A percentile compares a stretch with the other conserved stretches of the same genome.
Conservation (phyloP, 2,888 invertebrate species). For the Amorpha juglandis region DNA sequence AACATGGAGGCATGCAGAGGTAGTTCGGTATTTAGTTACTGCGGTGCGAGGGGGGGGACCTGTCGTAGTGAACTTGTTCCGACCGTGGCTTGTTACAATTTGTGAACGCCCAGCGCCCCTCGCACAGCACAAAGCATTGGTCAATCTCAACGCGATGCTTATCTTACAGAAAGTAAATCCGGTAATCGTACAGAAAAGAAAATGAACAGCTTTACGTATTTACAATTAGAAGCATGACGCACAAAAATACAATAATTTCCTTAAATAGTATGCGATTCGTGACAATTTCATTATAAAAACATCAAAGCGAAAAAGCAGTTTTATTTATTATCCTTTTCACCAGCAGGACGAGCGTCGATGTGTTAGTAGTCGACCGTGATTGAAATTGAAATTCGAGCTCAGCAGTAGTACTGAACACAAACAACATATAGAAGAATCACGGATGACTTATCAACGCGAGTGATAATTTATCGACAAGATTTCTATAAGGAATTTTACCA, state of each 20-base stretch:
- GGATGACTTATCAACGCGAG: slow-evolving; percentile 6
- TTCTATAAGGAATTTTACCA: neutral
- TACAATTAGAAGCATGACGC: slow-evolving; percentile 71
- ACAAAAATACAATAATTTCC: slow-evolving; percentile 58
- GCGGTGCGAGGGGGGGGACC: neutral
- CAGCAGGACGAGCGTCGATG: slow-evolving; percentile 35
- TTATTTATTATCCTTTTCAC: slow-evolving; percentile 54
- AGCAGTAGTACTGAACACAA: neutral
- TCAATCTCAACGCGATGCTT: slow-evolving; percentile 21
- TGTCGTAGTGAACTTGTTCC: neutral
- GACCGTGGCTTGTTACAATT: slow-evolving; percentile 7
- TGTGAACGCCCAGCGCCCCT: neutral
- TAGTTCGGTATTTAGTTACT: slow-evolving; percentile 67
- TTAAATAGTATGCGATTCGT: slow-evolving; percentile 46
- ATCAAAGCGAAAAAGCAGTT: slow-evolving; percentile 57
- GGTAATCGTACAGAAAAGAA: slow-evolving; percentile 33
- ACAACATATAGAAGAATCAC: neutral
- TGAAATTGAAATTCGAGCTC: neutral
- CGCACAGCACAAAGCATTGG: slow-evolving; percentile 10
- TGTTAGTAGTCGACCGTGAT: slow-evolving; percentile 7
- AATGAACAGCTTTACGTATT: slow-evolving; percentile 64
- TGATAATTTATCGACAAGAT: slow-evolving; percentile 12
- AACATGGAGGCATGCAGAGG: slow-evolving; percentile 78
- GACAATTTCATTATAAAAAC: slow-evolving; percentile 44
- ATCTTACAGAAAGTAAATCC: slow-evolving; percentile 24